These are phyloP conservation scores for Nezara viridula DNA, from an alignment of 2,888 invertebrate species.

Conservation along the genomic window DNA sequence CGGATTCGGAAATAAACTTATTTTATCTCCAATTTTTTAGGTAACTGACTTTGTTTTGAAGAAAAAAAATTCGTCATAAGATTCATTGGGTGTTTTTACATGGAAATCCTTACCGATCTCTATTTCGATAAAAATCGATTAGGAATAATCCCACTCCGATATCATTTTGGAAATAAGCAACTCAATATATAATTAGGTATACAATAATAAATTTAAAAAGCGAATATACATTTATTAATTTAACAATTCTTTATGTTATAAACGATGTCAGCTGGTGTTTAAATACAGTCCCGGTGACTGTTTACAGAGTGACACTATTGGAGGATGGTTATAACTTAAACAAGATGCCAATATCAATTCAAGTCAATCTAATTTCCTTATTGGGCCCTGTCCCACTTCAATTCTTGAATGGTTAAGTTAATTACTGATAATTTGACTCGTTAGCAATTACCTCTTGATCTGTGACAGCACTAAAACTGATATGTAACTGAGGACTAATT, in stretches of 20 bases:
- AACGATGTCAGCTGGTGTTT: not conserved
- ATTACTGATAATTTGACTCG: not conserved
- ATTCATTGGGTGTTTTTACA: too few species aligned
- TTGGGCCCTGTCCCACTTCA: conserved; percentile 4
- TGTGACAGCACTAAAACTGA: not conserved
- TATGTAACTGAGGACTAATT: not conserved
- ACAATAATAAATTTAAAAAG: too few species aligned
- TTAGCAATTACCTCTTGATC: not conserved
- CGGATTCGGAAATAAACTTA: too few species aligned
- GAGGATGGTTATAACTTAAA: not conserved
- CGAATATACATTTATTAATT: not conserved
- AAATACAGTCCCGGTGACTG: not conserved
- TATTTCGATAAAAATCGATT: too few species aligned
- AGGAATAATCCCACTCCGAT: too few species aligned
- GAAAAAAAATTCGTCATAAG: too few species aligned
- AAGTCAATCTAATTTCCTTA: conserved; percentile 19
- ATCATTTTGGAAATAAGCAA: too few species aligned
- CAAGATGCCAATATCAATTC: conserved; percentile 21
- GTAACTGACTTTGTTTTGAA: too few species aligned
- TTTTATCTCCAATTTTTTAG: too few species aligned
- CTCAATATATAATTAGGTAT: too few species aligned
- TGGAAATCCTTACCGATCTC: too few species aligned
- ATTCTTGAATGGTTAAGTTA: conserved; percentile 15
- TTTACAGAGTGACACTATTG: not conserved
- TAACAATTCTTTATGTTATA: not conserved